These are phyloP conservation scores for Halocynthia roretzi DNA, from an alignment of 23 tunicate species.

Conservation along the genomic window DNA sequence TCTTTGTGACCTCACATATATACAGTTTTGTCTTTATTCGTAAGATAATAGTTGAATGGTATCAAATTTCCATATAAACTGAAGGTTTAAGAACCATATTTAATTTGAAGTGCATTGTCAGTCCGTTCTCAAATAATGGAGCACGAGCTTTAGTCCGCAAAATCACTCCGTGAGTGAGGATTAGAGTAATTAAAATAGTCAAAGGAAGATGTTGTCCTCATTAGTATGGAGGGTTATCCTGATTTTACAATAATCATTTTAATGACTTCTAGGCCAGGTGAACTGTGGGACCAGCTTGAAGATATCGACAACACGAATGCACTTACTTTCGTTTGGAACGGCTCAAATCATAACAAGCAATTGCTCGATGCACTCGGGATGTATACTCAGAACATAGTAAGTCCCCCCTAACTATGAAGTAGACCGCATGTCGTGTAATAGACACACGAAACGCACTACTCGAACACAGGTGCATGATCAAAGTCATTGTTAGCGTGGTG, in stretches of 20 bases:
- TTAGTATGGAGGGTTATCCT: not conserved
- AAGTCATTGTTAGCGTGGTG: not conserved
- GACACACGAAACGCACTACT: not conserved
- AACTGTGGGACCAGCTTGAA: conserved; percentile 52
- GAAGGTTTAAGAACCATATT: no score
- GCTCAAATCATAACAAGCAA: conserved; percentile 36
- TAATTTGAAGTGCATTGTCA: no score
- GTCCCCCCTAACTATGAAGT: not conserved
- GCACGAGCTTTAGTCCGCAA: no score
- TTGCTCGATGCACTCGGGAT: conserved; percentile 48
- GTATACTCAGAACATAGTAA: conserved; percentile 63
- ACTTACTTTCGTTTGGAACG: conserved; percentile 48
- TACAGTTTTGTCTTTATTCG: no score
- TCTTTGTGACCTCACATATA: no score
- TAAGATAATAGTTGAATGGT: no score
- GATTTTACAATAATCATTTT: not conserved
- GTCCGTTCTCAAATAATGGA: no score
- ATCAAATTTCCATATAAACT: no score
- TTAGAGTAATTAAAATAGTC: no score
- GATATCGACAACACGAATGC: conserved; percentile 77
- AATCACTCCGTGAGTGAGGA: no score
- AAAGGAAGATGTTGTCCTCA: not conserved
- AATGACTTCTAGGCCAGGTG: conserved; percentile 24
- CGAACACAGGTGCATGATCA: not conserved
- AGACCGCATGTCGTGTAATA: no score